Conservation (phyloP, 53 echinoderm and acorn worm genomes). For the Antedon mediterranea region DNA sequence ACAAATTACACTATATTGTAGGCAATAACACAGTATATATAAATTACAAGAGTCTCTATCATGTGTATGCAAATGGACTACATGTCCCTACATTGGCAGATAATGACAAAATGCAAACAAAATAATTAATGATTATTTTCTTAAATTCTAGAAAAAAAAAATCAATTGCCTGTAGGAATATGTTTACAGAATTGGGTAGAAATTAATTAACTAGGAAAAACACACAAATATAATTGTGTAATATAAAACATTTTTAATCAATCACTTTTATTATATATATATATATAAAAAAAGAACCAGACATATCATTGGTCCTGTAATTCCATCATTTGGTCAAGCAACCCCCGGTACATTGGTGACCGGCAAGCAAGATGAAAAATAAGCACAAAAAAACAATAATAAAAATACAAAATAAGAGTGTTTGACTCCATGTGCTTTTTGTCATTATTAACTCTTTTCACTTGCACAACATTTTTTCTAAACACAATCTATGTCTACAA, state of each 20-base stretch:
- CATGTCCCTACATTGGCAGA: background rate
- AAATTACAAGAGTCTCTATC: no score
- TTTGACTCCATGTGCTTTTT: background rate
- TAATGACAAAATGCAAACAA: background rate
- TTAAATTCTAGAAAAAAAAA: background rate
- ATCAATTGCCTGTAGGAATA: background rate
- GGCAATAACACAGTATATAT: no score
- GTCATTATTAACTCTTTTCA: background rate
- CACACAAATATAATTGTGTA: background rate
- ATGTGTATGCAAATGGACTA: background rate
- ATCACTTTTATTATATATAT: background rate
- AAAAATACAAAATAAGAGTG: background rate
- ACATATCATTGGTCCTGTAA: background rate
- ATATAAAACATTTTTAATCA: background rate
- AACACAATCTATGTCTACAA: background rate
- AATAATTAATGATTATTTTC: background rate
- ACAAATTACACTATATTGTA: no score
- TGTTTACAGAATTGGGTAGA: background rate
- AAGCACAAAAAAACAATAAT: background rate
- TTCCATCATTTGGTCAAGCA: background rate
- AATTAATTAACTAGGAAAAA: background rate
- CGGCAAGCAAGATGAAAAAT: background rate
- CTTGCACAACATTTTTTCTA: background rate
- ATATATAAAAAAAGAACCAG: background rate
- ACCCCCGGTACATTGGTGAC: background rate